These are phyloP conservation scores for Ylistrum balloti DNA, from an alignment of 1,140 invertebrate species.

Conservation along the genomic window DNA sequence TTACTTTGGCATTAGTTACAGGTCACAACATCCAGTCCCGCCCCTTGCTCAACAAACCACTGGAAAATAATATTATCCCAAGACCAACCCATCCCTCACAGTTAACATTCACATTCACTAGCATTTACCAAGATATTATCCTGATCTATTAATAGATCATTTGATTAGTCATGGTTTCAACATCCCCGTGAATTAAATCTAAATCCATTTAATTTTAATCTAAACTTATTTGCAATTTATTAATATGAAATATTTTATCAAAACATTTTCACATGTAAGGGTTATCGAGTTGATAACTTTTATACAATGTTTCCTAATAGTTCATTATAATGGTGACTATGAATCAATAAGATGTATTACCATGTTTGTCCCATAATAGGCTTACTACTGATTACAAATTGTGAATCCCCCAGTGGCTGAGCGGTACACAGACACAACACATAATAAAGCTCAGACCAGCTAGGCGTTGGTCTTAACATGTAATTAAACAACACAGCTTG, in stretches of 20 bases:
- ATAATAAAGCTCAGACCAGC: constrained; percentile 19
- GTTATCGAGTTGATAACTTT: not conserved
- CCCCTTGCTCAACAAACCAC: not conserved
- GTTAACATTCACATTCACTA: not conserved
- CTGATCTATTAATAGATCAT: not conserved
- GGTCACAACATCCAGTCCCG: not conserved
- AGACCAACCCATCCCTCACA: not conserved
- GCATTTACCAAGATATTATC: not conserved
- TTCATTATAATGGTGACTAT: not conserved
- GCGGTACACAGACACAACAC: not conserved
- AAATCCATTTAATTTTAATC: not conserved
- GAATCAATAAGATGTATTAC: constrained; percentile 19
- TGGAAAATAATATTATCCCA: not conserved
- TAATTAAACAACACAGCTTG: constrained; percentile 1
- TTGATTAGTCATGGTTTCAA: not conserved
- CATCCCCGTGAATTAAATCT: not conserved
- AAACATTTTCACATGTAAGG: not conserved
- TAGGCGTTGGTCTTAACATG: constrained; percentile 7
- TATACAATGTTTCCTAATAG: not conserved
- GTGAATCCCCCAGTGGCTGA: not conserved
- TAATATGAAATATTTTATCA: not conserved
- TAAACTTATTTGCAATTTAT: not conserved
- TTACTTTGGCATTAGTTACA: not conserved
- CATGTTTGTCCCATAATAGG: not conserved
- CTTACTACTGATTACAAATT: not conserved